Percentiles rank a stretch among this genome's conserved stretches.
phyloP scores from a whole-genome alignment of 2,888 invertebrate species.

The Eupithecia abbreviata region DNA sequence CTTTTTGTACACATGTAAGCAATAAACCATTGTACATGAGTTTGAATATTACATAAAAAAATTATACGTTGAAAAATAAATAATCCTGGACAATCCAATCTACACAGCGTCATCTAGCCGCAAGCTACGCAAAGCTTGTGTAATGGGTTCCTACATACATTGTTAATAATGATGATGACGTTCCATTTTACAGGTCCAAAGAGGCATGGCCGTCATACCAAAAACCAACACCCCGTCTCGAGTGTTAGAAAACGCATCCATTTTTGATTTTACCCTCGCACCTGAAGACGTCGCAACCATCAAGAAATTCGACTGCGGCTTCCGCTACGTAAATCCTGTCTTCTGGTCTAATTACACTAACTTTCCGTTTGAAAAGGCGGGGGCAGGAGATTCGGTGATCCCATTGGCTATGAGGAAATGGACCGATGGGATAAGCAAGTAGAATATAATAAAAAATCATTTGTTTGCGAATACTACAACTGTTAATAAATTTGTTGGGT shows the following conservation, averaged over 20 bases:
- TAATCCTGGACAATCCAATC: too few relatives aligned
- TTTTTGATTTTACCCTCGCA: slow-evolving; percentile 61
- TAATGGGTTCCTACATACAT: too few relatives aligned
- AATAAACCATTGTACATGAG: too few relatives aligned
- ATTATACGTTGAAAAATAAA: too few relatives aligned
- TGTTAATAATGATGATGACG: background rate
- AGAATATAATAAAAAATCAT: background rate
- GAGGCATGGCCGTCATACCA: slow-evolving; percentile 61
- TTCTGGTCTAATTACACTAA: slow-evolving; percentile 58
- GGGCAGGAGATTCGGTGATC: slow-evolving; percentile 38
- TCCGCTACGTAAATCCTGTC: slow-evolving; percentile 49
- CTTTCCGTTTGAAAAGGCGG: slow-evolving; percentile 62
- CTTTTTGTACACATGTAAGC: too few relatives aligned
- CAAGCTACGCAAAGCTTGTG: too few relatives aligned
- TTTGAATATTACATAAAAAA: too few relatives aligned
- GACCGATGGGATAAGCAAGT: slow-evolving; percentile 53
- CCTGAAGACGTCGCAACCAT: slow-evolving; percentile 39
- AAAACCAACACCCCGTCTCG: slow-evolving; percentile 62
- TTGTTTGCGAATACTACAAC: too few relatives aligned
- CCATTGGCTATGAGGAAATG: slow-evolving; percentile 44
- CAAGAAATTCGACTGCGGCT: slow-evolving; percentile 57
- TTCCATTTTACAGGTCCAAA: slow-evolving; percentile 57
- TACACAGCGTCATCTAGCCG: too few relatives aligned
- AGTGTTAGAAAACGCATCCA: slow-evolving; percentile 63
- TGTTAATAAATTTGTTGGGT: too few relatives aligned